Conservation (phyloP, 1,140 invertebrate genomes). For the Anoplolepis gracilipes region DNA sequence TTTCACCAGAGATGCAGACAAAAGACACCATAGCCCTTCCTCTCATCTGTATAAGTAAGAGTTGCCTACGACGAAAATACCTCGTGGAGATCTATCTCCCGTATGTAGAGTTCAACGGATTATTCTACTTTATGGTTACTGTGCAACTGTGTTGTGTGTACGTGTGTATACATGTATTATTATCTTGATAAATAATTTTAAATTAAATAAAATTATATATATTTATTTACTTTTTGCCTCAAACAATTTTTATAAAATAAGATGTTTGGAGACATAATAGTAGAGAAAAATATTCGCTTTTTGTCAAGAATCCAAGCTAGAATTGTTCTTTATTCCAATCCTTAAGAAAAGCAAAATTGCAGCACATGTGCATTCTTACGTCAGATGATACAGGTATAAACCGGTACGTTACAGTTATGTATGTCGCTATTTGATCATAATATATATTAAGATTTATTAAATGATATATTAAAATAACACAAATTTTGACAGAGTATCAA, state of each 20-base stretch:
- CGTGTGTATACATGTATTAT: not conserved
- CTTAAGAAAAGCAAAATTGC: slow-evolving; percentile 22
- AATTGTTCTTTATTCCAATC: not conserved
- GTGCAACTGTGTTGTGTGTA: not conserved
- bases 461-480: not conserved
- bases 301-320: not conserved
- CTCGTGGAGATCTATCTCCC: slow-evolving; percentile 13
- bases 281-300: not conserved
- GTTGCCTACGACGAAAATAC: slow-evolving; percentile 38
- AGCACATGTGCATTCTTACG: not conserved
- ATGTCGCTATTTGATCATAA: not conserved
- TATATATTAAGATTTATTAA: not conserved
- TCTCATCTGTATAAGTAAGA: slow-evolving; percentile 50
- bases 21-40: slow-evolving; percentile 53
- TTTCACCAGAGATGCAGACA: slow-evolving; percentile 64
- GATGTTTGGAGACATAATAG: not conserved
- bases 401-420: slow-evolving; percentile 15
- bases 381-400: not conserved
- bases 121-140: slow-evolving; percentile 7
- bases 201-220: too few species aligned
- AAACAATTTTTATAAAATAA: not conserved
- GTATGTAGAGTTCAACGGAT: slow-evolving; percentile 20
- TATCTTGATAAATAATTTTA: not conserved
- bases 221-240: too few species aligned
- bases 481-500: not conserved